Percentiles rank a stretch among this genome's conserved stretches.
Conservation (phyloP, 2,113 vertebrate species). For the Indicator indicator region DNA sequence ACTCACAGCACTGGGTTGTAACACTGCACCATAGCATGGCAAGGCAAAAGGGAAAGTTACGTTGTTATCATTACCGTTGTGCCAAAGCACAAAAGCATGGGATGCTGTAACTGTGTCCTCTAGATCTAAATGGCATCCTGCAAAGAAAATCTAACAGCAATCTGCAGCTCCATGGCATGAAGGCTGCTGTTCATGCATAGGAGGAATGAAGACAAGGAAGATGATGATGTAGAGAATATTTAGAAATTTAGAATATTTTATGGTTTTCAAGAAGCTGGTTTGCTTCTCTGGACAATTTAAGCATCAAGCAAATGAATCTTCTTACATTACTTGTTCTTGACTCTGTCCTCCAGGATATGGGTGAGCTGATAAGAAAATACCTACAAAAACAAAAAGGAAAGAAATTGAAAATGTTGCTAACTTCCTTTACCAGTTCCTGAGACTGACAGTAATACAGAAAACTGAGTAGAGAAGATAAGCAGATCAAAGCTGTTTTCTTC, state of each 20-base stretch:
- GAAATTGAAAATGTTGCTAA: not conserved
- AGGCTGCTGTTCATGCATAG: not conserved
- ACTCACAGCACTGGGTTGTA: not conserved
- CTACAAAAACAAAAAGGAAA: slow-evolving; percentile 72
- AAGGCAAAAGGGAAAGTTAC: not conserved
- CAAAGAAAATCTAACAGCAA: not conserved
- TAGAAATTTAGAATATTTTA: not conserved
- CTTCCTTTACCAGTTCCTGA: not conserved
- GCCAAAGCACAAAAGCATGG: not conserved
- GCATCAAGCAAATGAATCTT: not conserved
- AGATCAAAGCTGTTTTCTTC: not conserved
- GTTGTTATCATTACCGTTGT: not conserved
- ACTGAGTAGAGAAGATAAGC: not conserved
- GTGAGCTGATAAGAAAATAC: slow-evolving; percentile 90
- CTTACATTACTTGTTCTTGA: slow-evolving; percentile 93
- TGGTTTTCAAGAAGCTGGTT: not conserved
- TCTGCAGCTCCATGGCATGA: not conserved
- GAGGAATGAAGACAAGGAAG: not conserved
- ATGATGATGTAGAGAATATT: not conserved
- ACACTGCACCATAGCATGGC: not conserved
- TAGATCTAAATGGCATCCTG: not conserved
- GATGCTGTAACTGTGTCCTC: not conserved
- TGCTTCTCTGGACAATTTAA: not conserved
- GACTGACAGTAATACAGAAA: not conserved
- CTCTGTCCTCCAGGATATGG: slow-evolving; percentile 90